Evolutionary conservation across 2,113 vertebrate species (phyloP), one percentile per base, ranked within the genome.

Genomic region (Elaphurus davidianus): DNA sequence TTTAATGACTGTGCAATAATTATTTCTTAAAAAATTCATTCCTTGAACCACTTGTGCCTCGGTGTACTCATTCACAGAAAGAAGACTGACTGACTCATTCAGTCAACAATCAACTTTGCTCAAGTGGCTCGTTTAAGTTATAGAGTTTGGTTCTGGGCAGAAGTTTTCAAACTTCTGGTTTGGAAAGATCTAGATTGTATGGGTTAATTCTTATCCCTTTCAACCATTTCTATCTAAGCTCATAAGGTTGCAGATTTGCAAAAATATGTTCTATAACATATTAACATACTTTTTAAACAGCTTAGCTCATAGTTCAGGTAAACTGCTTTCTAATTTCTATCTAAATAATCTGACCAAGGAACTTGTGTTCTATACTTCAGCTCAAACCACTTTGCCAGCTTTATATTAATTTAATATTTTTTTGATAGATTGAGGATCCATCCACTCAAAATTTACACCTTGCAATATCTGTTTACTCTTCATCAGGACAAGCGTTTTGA

Each of bases 311-410:
- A 71, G 87, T 87, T 94, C 36, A 15, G 33, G 60, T 86, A 36
- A 92, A 62, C 92, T 86, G 40, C 47, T 98, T 94, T 78, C 76
- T 79, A 86, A 87, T 11, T 45, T 30, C 5, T 93, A 40, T 23
- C 71, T 81, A 85, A 83, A 88, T 87, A 96, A 93, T 84, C 43
- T 91, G 92, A 94, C 76, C 60, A 55, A 92, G 83, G 55, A 81
- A 84, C 16, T 62, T 21, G 4, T 47, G 36, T 17, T 40, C 43
- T 50, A 19, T 45, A 55, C 36, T 33, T 92, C 16, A 57, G n/a
- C 21, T 86, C 52, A 76, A 83, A 90, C 14, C 17, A 62, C 15
- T 67, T 87, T 76, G 54, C 90, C 62, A 25, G 2, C n/a, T 87
- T 50, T 78, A 4, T 74, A 30, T 87, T 81, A 92, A 91, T 81